phyloP scores from a whole-genome alignment of 2,888 invertebrate genomes.

The Harmothoe impar region DNA sequence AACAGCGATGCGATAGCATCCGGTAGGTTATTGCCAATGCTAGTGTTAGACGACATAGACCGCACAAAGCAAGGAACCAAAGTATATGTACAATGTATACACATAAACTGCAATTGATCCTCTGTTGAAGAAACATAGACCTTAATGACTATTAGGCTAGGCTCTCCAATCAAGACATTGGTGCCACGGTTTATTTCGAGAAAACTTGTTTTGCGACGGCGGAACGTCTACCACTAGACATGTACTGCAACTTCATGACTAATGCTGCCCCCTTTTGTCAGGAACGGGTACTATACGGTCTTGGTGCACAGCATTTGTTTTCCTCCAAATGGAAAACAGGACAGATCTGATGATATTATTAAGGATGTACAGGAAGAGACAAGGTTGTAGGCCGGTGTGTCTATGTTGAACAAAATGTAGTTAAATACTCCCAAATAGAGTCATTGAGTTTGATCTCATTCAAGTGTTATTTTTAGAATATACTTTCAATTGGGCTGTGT shows the following conservation, averaged over 20 bases:
- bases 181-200: not conserved
- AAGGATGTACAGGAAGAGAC: no score
- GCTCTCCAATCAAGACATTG: not conserved
- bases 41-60: constrained; percentile 44
- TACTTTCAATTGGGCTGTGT: no score
- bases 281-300: not conserved
- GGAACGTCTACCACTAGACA: not conserved
- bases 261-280: not conserved
- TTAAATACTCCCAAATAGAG: no score
- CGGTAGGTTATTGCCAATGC: not conserved
- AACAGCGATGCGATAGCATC: constrained; percentile 64
- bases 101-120: not conserved
- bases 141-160: not conserved
- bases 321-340: not conserved
- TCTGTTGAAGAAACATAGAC: constrained; percentile 49
- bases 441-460: no score
- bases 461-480: no score
- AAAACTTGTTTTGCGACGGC: no score
- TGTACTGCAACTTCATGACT: not conserved
- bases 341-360: not conserved
- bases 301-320: not conserved
- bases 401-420: no score
- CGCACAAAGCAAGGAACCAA: constrained; percentile 43
- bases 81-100: not conserved
- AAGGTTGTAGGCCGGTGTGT: not conserved